Evolutionary conservation across 2,797 vertebrate genomes (phyloP), one percentile per base, ranked within the genome.

Genomic region (Falco concolor): DNA sequence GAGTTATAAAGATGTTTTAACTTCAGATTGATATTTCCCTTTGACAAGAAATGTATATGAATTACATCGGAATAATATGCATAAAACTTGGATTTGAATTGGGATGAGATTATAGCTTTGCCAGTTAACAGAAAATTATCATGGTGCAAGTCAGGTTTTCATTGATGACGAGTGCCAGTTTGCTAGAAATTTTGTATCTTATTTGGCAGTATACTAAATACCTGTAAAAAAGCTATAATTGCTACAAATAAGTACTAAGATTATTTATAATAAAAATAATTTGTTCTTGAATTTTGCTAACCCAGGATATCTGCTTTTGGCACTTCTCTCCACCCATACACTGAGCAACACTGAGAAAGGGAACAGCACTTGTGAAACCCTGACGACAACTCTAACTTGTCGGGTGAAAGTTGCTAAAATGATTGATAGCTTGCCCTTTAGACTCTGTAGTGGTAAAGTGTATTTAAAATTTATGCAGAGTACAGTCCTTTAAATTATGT

Each of bases 401-500:
- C 1, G 13, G 25, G 57, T 90, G 38, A 94, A 57, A 87, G 53
- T 61, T 85, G 70, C 64, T 88, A 60, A 86, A 88, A 69, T 89
- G 70, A 95, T 68, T 92, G 87, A 96, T 83, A 64, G 50, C 53
- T 86, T 91, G 77, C 64, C 84, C 89, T 89, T 94, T 89, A 85
- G 75, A 77, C 21, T 77, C 52, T 20, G 24, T 57, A 80, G 56
- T 24, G 74, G 42, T 24, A 49, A 67, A 91, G 12, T 27, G 11
- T 73, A 52, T 77, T 94, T 83, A 84, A 94, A 92, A 91, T 86
- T 27, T 82, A 73, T 84, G 36, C 50, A 78, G 78, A 77, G 40
- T 56, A 90, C n/a, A 49, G 69, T 78, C 74, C 73, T 90, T 88
- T 90, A 93, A 91, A 95, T 91, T 86, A 78, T 22, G 32, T 82